A percentile compares a stretch with the other conserved stretches of the same genome.
phyloP scores from a whole-genome alignment of 2,797 vertebrate genomes.

The Paramormyrops hopkinsi region DNA sequence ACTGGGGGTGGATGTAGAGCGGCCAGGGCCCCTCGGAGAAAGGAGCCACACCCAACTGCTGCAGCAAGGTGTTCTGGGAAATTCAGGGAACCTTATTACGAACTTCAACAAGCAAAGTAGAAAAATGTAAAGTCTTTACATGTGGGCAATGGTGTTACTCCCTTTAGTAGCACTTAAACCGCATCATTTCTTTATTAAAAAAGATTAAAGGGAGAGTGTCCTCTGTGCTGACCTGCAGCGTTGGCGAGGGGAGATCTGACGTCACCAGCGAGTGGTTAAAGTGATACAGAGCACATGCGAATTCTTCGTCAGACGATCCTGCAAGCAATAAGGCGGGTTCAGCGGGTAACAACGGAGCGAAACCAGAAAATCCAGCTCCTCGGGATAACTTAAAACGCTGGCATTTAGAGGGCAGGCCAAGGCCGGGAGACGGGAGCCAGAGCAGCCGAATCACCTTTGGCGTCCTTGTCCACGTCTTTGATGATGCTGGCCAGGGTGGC shows the following conservation, averaged over 20 bases:
- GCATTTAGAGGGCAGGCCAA: not conserved
- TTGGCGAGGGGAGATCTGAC: conserved; percentile 91
- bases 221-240: conserved; percentile 73
- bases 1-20: conserved; percentile 91
- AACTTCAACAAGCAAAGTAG: not conserved
- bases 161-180: not conserved
- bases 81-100: conserved; percentile 5
- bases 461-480: conserved; percentile 97
- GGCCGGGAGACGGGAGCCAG: not conserved
- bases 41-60: conserved; percentile 90
- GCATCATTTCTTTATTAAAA: not conserved
- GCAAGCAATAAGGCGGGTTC: conserved; percentile 14
- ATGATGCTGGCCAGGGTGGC: conserved; percentile 93
- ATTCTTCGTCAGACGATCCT: conserved; percentile 93
- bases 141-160: not conserved
- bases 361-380: not conserved
- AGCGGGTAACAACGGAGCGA: not conserved
- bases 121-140: not conserved
- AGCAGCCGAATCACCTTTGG: conserved; percentile 71
- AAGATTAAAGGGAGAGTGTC: not conserved
- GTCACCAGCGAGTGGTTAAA: conserved; percentile 97
- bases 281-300: conserved; percentile 90
- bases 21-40: conserved; percentile 96
- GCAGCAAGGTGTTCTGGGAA: conserved; percentile 81
- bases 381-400: not conserved